A percentile compares a stretch with the other conserved stretches of the same genome.
phyloP scores from a whole-genome alignment of 2,888 invertebrate genomes.

The Frankliniella intonsa region DNA sequence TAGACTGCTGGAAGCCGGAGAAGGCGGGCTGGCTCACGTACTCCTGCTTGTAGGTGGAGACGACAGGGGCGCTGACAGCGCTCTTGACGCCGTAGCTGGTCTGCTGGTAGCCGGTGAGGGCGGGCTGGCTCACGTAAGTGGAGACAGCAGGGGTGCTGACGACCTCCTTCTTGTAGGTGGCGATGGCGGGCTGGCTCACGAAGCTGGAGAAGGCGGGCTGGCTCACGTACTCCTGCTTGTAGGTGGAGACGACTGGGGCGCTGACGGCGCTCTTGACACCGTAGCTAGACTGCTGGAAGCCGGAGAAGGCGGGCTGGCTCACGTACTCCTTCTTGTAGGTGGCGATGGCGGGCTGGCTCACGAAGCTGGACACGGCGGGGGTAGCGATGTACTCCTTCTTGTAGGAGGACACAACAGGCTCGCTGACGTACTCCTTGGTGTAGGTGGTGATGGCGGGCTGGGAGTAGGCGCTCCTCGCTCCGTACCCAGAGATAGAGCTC shows the following conservation, averaged over 20 bases:
- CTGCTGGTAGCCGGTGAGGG: neutral
- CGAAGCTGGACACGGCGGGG: neutral
- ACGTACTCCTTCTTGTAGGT: neutral
- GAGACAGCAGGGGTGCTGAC: neutral
- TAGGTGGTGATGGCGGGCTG: neutral
- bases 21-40: neutral
- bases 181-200: neutral
- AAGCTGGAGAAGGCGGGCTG: too few species aligned
- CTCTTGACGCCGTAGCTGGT: neutral
- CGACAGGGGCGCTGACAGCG: neutral
- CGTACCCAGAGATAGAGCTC: neutral
- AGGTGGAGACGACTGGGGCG: neutral
- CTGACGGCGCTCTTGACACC: too few species aligned
- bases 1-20: neutral
- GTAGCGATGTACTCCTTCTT: neutral
- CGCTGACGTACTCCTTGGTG: neutral
- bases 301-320: neutral
- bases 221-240: neutral
- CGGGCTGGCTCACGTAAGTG: neutral
- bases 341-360: neutral
- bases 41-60: neutral
- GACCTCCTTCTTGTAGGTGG: constrained; percentile 13
- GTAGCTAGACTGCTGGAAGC: too few species aligned
- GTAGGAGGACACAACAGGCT: neutral
- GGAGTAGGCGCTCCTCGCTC: neutral